Conservation (phyloP, 2,888 invertebrate species). For the Saturnia japonica region DNA sequence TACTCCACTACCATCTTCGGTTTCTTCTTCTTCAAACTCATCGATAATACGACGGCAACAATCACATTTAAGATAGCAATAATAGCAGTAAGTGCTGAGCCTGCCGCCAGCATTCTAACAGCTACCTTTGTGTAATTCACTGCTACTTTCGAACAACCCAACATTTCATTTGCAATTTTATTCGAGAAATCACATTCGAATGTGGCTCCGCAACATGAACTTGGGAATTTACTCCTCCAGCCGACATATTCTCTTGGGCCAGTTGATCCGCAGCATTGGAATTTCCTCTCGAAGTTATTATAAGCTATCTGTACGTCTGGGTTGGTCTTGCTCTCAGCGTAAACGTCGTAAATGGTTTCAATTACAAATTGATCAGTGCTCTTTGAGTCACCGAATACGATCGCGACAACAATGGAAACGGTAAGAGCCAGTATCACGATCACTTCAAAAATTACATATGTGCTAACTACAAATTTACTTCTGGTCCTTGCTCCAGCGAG, state of each 20-base stretch:
- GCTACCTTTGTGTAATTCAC: slow-evolving; percentile 62
- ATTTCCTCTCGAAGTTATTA: slow-evolving; percentile 59
- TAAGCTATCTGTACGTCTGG: slow-evolving; percentile 50
- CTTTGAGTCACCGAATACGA: slow-evolving; percentile 62
- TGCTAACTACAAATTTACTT: slow-evolving; percentile 50
- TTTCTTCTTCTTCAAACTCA: slow-evolving; percentile 42
- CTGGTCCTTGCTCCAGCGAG: slow-evolving; percentile 58
- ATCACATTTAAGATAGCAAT: slow-evolving; percentile 55
- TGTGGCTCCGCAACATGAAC: slow-evolving; percentile 68
- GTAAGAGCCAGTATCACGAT: slow-evolving; percentile 51
- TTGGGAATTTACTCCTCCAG: slow-evolving; percentile 64
- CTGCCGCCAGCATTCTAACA: slow-evolving; percentile 58
- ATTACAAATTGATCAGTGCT: slow-evolving; percentile 64
- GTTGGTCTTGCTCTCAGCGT: slow-evolving; percentile 57
- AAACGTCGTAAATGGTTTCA: slow-evolving; percentile 72
- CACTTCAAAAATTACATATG: slow-evolving; percentile 53
- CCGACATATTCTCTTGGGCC: slow-evolving; percentile 70
- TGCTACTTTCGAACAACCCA: slow-evolving; percentile 67
- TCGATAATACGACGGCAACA: slow-evolving; percentile 51
- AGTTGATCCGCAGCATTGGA: slow-evolving; percentile 72
- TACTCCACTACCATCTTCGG: slow-evolving; percentile 47
- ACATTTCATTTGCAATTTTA: slow-evolving; percentile 69
- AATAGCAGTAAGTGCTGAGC: slow-evolving; percentile 56
- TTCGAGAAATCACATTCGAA: slow-evolving; percentile 67
- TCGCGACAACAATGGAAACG: slow-evolving; percentile 52